These are phyloP conservation scores for Patella ulyssiponensis DNA, from an alignment of 2,888 invertebrate genomes.

Conservation along the genomic window DNA sequence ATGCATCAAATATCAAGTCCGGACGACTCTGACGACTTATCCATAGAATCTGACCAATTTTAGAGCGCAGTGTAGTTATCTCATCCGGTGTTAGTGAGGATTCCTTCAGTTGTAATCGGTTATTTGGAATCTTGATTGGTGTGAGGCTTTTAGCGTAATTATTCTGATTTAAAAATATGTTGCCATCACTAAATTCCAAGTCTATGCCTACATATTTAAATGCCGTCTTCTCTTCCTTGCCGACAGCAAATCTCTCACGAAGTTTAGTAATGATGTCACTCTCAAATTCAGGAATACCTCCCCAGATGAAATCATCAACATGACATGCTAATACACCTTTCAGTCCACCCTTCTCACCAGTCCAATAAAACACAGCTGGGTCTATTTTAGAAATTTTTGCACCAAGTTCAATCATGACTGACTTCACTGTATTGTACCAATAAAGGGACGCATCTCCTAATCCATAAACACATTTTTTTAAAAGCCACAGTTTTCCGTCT, in stretches of 20 bases:
- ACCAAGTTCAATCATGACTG: conserved; percentile 9
- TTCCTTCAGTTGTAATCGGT: conserved; percentile 1
- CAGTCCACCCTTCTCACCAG: neutral
- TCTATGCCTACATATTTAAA: conserved; percentile 26
- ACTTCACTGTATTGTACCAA: conserved; percentile 18
- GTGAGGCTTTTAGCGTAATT: neutral
- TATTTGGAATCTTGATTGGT: neutral
- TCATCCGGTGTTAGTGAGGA: neutral
- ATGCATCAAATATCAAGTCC: conserved; percentile 23
- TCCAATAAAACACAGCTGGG: conserved; percentile 25
- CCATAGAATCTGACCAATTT: conserved; percentile 19
- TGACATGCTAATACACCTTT: conserved; percentile 24
- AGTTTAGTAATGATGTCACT: conserved; percentile 15
- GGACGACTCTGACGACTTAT: neutral
- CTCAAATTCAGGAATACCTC: conserved; percentile 16
- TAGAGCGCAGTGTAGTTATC: conserved; percentile 4
- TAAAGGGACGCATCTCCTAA: conserved; percentile 25
- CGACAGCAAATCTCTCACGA: conserved; percentile 15
- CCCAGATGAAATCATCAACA: conserved; percentile 28
- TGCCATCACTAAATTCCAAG: neutral
- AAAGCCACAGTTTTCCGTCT: conserved; percentile 10
- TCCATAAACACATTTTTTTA: conserved; percentile 27
- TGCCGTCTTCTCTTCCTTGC: conserved; percentile 16
- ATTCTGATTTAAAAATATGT: neutral
- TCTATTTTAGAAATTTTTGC: conserved; percentile 12